These are phyloP conservation scores for Calyptomena viridis DNA, from an alignment of 2,113 vertebrate genomes.

Conservation along the genomic window DNA sequence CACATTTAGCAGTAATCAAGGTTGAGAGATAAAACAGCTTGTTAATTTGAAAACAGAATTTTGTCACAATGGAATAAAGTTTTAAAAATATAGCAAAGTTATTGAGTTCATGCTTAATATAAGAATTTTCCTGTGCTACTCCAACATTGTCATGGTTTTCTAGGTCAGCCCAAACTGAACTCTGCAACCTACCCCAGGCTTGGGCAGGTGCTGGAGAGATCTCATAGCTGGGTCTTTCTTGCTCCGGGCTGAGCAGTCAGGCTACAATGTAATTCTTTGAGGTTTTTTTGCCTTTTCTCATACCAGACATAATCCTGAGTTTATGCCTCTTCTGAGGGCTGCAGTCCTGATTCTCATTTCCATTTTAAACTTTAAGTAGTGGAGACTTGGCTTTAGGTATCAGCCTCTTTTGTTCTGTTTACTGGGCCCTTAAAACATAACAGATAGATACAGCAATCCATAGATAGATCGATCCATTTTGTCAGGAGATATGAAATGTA, in stretches of 20 bases:
- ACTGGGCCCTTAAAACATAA: background rate
- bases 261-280: background rate
- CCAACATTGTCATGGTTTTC: background rate
- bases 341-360: background rate
- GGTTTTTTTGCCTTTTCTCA: background rate
- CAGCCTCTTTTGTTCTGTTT: background rate
- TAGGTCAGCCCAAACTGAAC: background rate
- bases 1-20: background rate
- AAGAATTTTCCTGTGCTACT: background rate
- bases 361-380: background rate
- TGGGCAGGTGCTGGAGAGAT: background rate
- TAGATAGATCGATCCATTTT: background rate
- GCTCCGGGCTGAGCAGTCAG: background rate
- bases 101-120: background rate
- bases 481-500: background rate
- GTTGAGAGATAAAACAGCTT: background rate
- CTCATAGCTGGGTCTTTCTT: background rate
- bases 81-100: background rate
- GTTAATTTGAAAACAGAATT: background rate
- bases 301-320: background rate
- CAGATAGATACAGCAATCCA: background rate
- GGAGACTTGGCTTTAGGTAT: background rate
- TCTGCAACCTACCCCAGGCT: background rate
- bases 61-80: background rate
- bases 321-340: background rate